A percentile compares a stretch with the other conserved stretches of the same genome.
Evolutionary conservation across 2,888 invertebrate species (phyloP).

Genomic region (Sepiola atlantica): DNA sequence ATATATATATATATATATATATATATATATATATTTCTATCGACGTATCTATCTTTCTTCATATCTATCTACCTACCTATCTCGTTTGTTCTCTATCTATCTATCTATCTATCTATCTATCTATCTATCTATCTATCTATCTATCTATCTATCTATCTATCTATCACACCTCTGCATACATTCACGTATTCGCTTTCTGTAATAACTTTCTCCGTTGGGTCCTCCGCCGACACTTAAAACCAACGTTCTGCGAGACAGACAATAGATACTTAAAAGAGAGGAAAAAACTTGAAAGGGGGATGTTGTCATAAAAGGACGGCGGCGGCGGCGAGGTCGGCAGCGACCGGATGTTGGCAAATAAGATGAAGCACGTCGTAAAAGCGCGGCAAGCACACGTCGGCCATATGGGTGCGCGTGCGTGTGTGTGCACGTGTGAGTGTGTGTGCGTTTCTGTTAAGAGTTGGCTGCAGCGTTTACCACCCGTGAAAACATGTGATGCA

Average conservation of each 20-base stretch:
- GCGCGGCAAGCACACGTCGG: background rate
- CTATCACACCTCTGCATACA: too few species aligned
- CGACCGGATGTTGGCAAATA: background rate
- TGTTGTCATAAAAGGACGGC: background rate
- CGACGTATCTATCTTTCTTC: too few species aligned
- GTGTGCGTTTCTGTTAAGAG: too few species aligned
- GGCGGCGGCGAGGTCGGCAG: background rate
- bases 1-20: too few species aligned
- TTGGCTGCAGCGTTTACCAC: conserved; percentile 18
- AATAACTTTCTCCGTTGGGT: background rate
- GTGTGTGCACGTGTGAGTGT: too few species aligned
- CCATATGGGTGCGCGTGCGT: background rate
- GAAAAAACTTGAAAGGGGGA: background rate
- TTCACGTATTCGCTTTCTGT: background rate
- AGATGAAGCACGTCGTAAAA: conserved; percentile 21
- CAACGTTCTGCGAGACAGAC: background rate
- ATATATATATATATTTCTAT: too few species aligned
- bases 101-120: too few species aligned
- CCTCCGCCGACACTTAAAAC: background rate
- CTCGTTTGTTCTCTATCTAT: too few species aligned
- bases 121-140: too few species aligned
- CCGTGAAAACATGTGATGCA: background rate
- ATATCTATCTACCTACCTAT: too few species aligned
- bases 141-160: too few species aligned
- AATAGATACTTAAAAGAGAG: background rate